phyloP scores from a whole-genome alignment of 2,888 invertebrate genomes.

The Amiota mariae region DNA sequence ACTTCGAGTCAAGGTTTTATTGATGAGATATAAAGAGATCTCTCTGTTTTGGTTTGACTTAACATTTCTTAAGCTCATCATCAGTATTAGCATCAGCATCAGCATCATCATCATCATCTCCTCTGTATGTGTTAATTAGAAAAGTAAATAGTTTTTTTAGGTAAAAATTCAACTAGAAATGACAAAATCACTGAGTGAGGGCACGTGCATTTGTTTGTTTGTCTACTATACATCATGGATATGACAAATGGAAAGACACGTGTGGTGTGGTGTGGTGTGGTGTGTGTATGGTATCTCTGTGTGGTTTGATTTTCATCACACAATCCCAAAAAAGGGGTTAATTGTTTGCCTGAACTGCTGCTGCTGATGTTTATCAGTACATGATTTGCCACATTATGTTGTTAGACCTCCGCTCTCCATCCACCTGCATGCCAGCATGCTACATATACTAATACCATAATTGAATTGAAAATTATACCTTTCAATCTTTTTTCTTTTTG shows the following conservation, averaged over 20 bases:
- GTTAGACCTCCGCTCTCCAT: conserved; percentile 29
- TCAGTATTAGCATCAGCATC: no score
- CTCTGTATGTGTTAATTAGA: conserved; percentile 44
- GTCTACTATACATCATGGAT: no score
- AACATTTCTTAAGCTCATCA: not conserved
- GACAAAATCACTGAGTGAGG: conserved; percentile 28
- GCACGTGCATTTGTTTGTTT: conserved; percentile 7
- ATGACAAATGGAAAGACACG: no score
- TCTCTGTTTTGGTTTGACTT: no score
- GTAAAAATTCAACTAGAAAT: no score
- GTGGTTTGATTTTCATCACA: conserved; percentile 7
- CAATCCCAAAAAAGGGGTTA: conserved; percentile 42
- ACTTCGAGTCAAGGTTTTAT: conserved; percentile 31
- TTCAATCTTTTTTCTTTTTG: not conserved
- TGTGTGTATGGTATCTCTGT: not conserved
- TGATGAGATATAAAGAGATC: conserved; percentile 12
- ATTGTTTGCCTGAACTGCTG: conserved; percentile 23
- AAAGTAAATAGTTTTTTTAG: conserved; percentile 1
- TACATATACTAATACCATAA: conserved; percentile 10
- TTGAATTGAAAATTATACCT: conserved; percentile 58
- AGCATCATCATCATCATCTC: no score
- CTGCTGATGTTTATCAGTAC: conserved; percentile 57
- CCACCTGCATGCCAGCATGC: conserved; percentile 45
- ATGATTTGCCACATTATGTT: conserved; percentile 64
- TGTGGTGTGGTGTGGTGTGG: no score